These are phyloP conservation scores for Epinephelus coioides DNA, from an alignment of 2,797 vertebrate species.

Conservation along the genomic window DNA sequence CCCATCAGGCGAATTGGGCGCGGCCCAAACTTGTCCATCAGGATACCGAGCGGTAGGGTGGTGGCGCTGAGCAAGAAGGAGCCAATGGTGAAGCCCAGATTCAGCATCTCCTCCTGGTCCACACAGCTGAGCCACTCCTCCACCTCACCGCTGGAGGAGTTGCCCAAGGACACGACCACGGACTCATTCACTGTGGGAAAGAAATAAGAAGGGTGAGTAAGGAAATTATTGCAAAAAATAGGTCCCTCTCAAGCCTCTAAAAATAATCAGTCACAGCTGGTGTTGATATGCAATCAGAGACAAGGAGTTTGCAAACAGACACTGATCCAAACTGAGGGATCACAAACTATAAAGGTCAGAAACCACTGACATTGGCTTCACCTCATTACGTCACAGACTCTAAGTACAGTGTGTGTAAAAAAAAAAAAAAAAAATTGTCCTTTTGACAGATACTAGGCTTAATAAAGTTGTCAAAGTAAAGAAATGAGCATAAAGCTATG, in stretches of 20 bases:
- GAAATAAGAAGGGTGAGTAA: background rate
- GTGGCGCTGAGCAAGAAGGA: constrained; percentile 93
- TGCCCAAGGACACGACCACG: constrained; percentile 12
- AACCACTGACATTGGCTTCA: background rate
- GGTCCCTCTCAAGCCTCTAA: background rate
- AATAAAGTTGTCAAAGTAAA: too few species aligned
- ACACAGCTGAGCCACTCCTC: constrained; percentile 85
- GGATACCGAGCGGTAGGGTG: constrained; percentile 89
- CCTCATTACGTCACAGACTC: background rate
- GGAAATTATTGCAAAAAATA: background rate
- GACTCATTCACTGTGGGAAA: constrained; percentile 77
- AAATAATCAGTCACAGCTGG: background rate
- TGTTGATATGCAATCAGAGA: too few species aligned
- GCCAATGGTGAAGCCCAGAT: constrained; percentile 93
- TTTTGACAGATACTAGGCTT: too few species aligned
- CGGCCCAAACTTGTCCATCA: constrained; percentile 90
- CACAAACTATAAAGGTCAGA: background rate
- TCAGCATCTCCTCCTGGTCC: constrained; percentile 92
- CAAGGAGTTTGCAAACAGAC: background rate
- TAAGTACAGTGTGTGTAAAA: background rate
- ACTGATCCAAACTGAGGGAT: too few species aligned
- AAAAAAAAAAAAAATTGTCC: too few species aligned
- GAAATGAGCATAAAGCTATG: too few species aligned
- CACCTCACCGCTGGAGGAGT: background rate
- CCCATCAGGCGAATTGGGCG: constrained; percentile 91